Conservation (phyloP, 2,113 vertebrate genomes). For the Acanthisitta chloris region DNA sequence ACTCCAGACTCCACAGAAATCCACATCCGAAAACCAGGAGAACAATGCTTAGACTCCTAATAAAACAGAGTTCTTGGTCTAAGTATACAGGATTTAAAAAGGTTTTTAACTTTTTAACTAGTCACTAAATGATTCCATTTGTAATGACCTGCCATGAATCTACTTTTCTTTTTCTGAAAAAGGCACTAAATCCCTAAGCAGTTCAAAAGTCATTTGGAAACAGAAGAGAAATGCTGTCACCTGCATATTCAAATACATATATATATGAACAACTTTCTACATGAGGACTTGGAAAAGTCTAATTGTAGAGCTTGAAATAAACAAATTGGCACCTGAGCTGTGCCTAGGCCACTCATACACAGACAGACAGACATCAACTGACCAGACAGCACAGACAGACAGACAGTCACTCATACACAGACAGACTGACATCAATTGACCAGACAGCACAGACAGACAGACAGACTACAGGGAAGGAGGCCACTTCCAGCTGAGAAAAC, state of each 20-base stretch:
- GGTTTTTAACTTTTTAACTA: not conserved
- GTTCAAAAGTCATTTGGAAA: slow-evolving; percentile 19
- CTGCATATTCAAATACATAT: not conserved
- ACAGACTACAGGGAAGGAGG: not conserved
- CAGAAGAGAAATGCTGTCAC: not conserved
- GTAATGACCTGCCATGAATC: not conserved
- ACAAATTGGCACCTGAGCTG: not conserved
- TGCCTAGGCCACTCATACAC: not conserved
- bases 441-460: not conserved
- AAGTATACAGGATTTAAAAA: slow-evolving; percentile 21
- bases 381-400: not conserved
- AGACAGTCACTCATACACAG: no score
- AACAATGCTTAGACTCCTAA: not conserved
- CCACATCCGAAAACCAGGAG: slow-evolving; percentile 7
- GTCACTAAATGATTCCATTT: not conserved
- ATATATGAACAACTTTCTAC: not conserved
- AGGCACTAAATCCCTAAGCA: slow-evolving; percentile 64
- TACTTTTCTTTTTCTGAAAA: not conserved
- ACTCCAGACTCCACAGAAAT: no score
- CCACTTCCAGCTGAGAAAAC: not conserved
- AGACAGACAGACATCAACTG: not conserved
- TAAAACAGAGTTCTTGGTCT: not conserved
- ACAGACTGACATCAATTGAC: not conserved
- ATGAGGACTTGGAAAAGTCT: not conserved
- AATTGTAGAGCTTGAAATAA: not conserved